Evolutionary conservation across 2,888 invertebrate species (phyloP).

Genomic region (Plagiodera versicolora): DNA sequence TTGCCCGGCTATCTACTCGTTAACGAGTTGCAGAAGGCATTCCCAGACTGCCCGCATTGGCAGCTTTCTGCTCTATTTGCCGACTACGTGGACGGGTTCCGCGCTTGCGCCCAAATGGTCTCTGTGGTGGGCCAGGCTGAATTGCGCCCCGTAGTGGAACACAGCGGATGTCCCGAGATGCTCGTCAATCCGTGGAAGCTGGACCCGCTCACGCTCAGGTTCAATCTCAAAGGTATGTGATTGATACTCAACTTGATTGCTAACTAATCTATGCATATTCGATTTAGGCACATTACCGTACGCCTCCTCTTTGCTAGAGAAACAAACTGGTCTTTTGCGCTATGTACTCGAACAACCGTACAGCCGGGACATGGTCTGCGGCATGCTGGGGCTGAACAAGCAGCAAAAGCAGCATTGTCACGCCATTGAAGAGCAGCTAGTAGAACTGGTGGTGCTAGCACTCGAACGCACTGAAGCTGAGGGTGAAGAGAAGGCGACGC

Average conservation of each 20-base stretch:
- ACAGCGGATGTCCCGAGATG: slow-evolving; percentile 87
- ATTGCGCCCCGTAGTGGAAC: slow-evolving; percentile 93
- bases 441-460: slow-evolving; percentile 86
- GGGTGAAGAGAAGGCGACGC: slow-evolving; percentile 62
- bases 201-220: slow-evolving; percentile 77
- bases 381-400: slow-evolving; percentile 91
- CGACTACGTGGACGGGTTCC: slow-evolving; percentile 89
- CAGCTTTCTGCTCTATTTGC: slow-evolving; percentile 84
- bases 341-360: slow-evolving; percentile 95
- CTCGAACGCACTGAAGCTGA: slow-evolving; percentile 87
- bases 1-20: slow-evolving; percentile 94
- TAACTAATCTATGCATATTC: too few relatives aligned
- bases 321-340: slow-evolving; percentile 83
- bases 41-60: slow-evolving; percentile 92
- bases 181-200: slow-evolving; percentile 91
- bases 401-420: slow-evolving; percentile 73
- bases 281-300: slow-evolving; percentile 75
- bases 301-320: slow-evolving; percentile 81
- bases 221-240: slow-evolving; percentile 61
- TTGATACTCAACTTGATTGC: not conserved
- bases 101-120: slow-evolving; percentile 93
- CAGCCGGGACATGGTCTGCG: slow-evolving; percentile 94
- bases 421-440: slow-evolving; percentile 89
- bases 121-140: slow-evolving; percentile 87
- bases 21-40: slow-evolving; percentile 90